Base-by-base conservation (phyloP, 2,888 invertebrate species). In the Lottia scabra region DNA sequence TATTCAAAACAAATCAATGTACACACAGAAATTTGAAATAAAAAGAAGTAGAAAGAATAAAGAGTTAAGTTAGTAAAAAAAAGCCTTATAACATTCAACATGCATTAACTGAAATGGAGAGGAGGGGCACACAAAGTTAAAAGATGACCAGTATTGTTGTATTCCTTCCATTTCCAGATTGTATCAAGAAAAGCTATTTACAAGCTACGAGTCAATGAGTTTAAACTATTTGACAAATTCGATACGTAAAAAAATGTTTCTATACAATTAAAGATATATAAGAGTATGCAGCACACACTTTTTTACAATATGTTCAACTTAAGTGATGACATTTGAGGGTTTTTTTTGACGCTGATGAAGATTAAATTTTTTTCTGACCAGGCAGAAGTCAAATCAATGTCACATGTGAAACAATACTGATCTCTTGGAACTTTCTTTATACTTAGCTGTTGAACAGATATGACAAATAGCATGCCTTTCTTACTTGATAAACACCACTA, bases 401-500 rank as follows among this genome's bases (percentile, higher is more conserved):
- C 65, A 65, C 16, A 65, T 27, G 48, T 44, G 4, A 8, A 15
- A 23, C 19, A 26, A 19, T 62, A 62, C 19, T 62, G 19, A 0
- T 62, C 62, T 23, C 62, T 62, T 23, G 10, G 13, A 62, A 23
- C 62, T 23, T 62, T 16, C n/a, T 65, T 43, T 56, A 56, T 56
- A 56, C 13, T 23, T 44, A 65, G 43, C 74, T 73, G 73, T 13
- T 27, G 62, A 13, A 67, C n/a, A 38, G 38, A 44, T 46, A 46
- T 67, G 48, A 48, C 45, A 27, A 26, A 27, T 63, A 16, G 67
- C 67, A 67, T 72, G 67, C 67, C 67, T 63, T 27, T 48, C 63
- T 73, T 63, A 85, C 85, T 84, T 85, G 86, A 74, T 83, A 85
- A 68, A 85, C 86, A 71, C 76, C 80, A 63, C 83, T 80, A 74